Evolutionary conservation across 2,888 invertebrate species (phyloP), one percentile per base, ranked within the genome.

Genomic region (Xestobium rufovillosum): DNA sequence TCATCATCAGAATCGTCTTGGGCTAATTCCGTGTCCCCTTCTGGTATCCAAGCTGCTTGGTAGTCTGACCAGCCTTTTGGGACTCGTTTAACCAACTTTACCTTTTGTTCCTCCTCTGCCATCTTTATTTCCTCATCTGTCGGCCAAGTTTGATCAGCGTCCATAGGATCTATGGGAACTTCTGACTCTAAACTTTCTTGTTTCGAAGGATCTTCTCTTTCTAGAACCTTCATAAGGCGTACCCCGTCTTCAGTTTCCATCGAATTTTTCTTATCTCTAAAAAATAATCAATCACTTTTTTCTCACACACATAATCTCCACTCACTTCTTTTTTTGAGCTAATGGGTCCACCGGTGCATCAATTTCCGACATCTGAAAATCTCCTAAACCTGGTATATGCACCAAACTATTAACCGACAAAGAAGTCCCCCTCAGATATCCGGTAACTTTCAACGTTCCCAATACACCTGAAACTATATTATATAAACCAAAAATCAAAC

Each of bases 21-120:
- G 29, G 70, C 70, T 16, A 72, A 67, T 28, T 69, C 66, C 1
- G 65, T 69, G 27, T 73, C 73, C 3, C 69, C 66, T 52, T 88
- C 87, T 0, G 83, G 83, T 40, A 89, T 84, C 89, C 89, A 90
- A 30, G 92, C 87, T 2, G 96, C 91, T 68, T 98, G 97, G 63
- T 98, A 98, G 36, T 88, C 89, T 2, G 96, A 96, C 67, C 91
- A 95, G 15, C 97, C 97, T 66, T 90, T 91, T 0, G 95, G 95
- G 6, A 95, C 82, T 55, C 84, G 86, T 11, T 92, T 80, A 3
- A 80, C 69, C 61, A 80, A 83, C 47, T 71, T 76, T 37, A 55
- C 53, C 45, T 57, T 58, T 32, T 50, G 68, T 51, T 75, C 73
- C 39, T 69, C 64, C 55, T 78, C 80, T 9, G 87, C 82, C 50